Percentiles rank a stretch among this genome's conserved stretches.
phyloP scores from a whole-genome alignment of 2,888 invertebrate species.

The Chymomyza fuscimana region DNA sequence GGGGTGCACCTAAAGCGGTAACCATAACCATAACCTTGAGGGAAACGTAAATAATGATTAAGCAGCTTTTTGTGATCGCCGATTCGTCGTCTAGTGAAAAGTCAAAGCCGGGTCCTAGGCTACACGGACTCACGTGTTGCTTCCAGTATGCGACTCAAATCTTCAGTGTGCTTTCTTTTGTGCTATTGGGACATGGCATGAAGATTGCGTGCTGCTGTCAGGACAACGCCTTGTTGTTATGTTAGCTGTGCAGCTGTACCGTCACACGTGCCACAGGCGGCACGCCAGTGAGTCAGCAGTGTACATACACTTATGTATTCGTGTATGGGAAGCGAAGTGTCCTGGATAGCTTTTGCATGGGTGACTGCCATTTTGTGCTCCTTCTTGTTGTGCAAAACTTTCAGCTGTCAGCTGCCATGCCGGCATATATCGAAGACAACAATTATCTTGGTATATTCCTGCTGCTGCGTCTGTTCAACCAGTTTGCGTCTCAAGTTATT shows the following conservation, averaged over 20 bases:
- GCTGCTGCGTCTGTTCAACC: constrained; percentile 51
- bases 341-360: constrained; percentile 39
- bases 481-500: constrained; percentile 68
- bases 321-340: constrained; percentile 56
- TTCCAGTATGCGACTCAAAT: constrained; percentile 32
- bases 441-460: not conserved
- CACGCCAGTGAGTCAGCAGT: constrained; percentile 33
- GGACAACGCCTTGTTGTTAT: constrained; percentile 41
- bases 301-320: constrained; percentile 12
- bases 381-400: constrained; percentile 27
- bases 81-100: not conserved
- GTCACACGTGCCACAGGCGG: constrained; percentile 17
- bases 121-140: constrained; percentile 59
- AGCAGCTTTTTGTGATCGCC: constrained; percentile 13
- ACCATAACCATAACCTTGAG: constrained; percentile 66
- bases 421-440: not conserved
- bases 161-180: not conserved
- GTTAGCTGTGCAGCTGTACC: constrained; percentile 49
- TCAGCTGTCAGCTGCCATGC: constrained; percentile 34
- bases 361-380: constrained; percentile 43
- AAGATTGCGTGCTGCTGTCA: constrained; percentile 53
- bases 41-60: constrained; percentile 70
- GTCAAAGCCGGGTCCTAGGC: not conserved
- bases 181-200: constrained; percentile 30
- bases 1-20: not conserved